A percentile compares a stretch with the other conserved stretches of the same genome.
These are phyloP conservation scores for Acanthosepion pharaonis DNA, from an alignment of 2,888 invertebrate genomes.

Conservation along the genomic window DNA sequence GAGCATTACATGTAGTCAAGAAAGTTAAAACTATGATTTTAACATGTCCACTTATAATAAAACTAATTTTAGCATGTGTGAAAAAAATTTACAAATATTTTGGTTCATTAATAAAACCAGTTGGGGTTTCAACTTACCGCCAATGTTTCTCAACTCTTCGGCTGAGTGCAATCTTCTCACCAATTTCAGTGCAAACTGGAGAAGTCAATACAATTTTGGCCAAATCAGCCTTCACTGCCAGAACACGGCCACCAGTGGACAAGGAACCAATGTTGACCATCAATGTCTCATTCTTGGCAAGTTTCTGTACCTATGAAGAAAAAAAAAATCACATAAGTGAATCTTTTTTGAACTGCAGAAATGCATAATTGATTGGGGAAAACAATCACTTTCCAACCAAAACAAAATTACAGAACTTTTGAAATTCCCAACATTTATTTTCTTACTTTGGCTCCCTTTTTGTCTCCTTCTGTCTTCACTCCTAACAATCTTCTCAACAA, in stretches of 20 bases:
- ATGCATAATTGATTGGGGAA: too few relatives aligned
- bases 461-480: constrained; percentile 98
- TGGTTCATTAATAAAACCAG: not conserved
- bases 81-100: not conserved
- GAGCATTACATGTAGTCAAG: too few relatives aligned
- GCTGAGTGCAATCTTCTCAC: constrained; percentile 99
- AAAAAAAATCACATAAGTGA: not conserved
- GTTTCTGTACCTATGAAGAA: constrained; percentile 84
- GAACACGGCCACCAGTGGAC: constrained; percentile 96
- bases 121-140: constrained; percentile 81
- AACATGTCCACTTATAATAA: too few relatives aligned
- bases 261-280: constrained; percentile 99
- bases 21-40: too few relatives aligned
- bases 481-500: constrained; percentile 94
- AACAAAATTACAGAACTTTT: too few relatives aligned
- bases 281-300: constrained; percentile 91
- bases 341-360: too few relatives aligned
- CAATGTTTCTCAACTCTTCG: constrained; percentile 99
- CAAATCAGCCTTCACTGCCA: constrained; percentile 95
- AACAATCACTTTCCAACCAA: too few relatives aligned
- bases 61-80: too few relatives aligned
- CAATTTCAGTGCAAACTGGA: constrained; percentile 98
- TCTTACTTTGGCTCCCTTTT: constrained; percentile 93
- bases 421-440: too few relatives aligned
- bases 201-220: constrained; percentile 97